Base-by-base conservation (phyloP, 30 jellyfish, hydroid and myxozoan species). In the Turritopsis rubra region DNA sequence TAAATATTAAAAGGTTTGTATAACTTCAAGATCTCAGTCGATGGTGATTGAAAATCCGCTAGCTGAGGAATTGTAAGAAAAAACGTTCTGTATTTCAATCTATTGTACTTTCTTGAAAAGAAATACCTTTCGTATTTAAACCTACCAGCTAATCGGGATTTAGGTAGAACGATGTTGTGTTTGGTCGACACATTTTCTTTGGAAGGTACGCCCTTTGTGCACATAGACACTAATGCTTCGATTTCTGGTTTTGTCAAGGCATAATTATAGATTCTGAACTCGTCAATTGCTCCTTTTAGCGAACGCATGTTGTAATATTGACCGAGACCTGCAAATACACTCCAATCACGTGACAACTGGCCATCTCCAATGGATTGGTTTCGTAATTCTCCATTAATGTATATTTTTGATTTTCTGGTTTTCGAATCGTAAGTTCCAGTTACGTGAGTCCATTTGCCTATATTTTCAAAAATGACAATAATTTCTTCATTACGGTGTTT, bases 281-380 rank as follows among this genome's bases (percentile, higher is more conserved):
- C 97, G 72, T 90, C 97, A 31, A 90, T 82, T 31, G 86, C 82
- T 77, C 95, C 97, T 75, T 80, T 85, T 28, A 90, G 83, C 71
- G 86, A 95, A 18, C 85, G 89, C 28, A 85, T 95, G 22, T 80
- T 81, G 60, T 90, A 76, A 19, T 72, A 75, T 0, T 89, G 87
- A 31, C 97, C 97, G 54, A 90, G 83, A 83, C 96, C 96, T 80
- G 96, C 96, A 77, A 84, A 89, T 16, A 76, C 74, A 1, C 96
- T 94, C 96, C 96, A 89, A 52, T 89, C 96, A 52, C 81, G 90
- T 74, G 96, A 89, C 72, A 89, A 79, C 96, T 84, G 85, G 53
- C 86, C 89, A 75, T 84, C 94, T 4, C 94, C 81, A 1, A 89
- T 23, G 28, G 85, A 93, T 72, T 89, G 94, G 75, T 89, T 89